Percentiles rank a stretch among this genome's conserved stretches.
Conservation (phyloP, 2,113 vertebrate species). For the Girardinichthys multiradiatus region DNA sequence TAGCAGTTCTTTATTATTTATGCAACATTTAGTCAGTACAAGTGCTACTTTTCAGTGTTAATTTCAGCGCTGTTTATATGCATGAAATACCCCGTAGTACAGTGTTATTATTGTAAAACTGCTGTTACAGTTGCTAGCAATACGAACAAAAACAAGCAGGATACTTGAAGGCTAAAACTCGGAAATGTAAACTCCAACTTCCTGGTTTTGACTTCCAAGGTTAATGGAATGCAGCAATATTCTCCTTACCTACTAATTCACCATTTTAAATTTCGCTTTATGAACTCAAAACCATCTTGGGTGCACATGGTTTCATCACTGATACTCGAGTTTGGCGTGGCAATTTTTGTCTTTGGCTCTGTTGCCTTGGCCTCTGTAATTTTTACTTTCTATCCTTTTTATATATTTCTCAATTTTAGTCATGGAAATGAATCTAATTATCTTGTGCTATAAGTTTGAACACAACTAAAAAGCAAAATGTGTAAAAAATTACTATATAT, state of each 20-base stretch:
- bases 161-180: too few relatives aligned
- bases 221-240: too few relatives aligned
- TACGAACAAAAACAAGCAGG: too few relatives aligned
- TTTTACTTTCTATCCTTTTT: background rate
- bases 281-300: background rate
- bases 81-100: too few relatives aligned
- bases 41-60: too few relatives aligned
- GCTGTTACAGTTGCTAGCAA: too few relatives aligned
- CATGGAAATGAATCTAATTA: background rate
- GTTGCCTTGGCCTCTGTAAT: background rate
- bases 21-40: too few relatives aligned
- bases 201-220: too few relatives aligned
- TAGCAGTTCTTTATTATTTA: too few relatives aligned
- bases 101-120: too few relatives aligned
- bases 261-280: background rate
- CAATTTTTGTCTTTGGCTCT: background rate
- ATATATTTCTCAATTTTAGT: background rate
- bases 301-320: background rate
- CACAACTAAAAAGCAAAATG: background rate
- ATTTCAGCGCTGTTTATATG: too few relatives aligned
- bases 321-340: background rate
- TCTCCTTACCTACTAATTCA: background rate
- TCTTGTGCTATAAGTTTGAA: background rate
- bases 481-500: background rate
- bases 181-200: too few relatives aligned